Conservation (phyloP, 2,113 vertebrate species). For the Hippocampus guttulatus region DNA sequence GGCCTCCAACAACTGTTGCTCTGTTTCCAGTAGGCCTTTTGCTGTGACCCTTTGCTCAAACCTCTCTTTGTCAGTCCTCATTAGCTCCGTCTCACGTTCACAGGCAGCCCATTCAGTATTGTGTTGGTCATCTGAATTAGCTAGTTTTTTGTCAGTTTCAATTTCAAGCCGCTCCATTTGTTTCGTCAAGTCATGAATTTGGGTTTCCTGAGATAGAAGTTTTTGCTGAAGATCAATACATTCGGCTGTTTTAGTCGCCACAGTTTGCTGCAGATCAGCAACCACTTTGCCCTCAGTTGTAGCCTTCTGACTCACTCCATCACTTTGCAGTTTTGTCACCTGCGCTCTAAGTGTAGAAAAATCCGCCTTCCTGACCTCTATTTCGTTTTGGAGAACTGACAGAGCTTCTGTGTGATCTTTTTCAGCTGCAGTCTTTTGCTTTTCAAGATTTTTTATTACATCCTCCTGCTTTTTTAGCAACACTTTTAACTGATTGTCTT, state of each 20-base stretch:
- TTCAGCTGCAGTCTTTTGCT: slow-evolving; percentile 67
- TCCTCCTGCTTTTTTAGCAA: slow-evolving; percentile 83
- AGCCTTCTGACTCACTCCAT: slow-evolving; percentile 44
- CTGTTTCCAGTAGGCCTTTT: slow-evolving; percentile 50
- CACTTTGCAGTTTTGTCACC: slow-evolving; percentile 63
- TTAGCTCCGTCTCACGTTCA: slow-evolving; percentile 44
- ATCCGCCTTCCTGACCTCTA: slow-evolving; percentile 58
- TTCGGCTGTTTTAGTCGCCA: slow-evolving; percentile 63
- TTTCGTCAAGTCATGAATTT: slow-evolving; percentile 43
- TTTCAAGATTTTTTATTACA: slow-evolving; percentile 77
- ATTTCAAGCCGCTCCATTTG: slow-evolving; percentile 53
- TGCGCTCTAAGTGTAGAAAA: slow-evolving; percentile 66
- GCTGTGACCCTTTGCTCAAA: slow-evolving; percentile 54
- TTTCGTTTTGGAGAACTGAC: slow-evolving; percentile 54
- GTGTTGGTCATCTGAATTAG: slow-evolving; percentile 54
- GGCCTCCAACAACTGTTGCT: slow-evolving; percentile 61
- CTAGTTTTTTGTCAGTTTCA: slow-evolving; percentile 42
- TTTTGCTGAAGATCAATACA: slow-evolving; percentile 67
- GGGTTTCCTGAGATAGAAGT: slow-evolving; percentile 43
- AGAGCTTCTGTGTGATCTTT: slow-evolving; percentile 66
- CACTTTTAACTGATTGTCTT: slow-evolving; percentile 83
- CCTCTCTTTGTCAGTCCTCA: slow-evolving; percentile 59
- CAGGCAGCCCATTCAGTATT: slow-evolving; percentile 33
- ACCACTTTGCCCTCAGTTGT: slow-evolving; percentile 64
- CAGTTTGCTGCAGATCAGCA: slow-evolving; percentile 59